Evolutionary conservation across 2,888 invertebrate genomes (phyloP).

Genomic region (Crematogaster levior): DNA sequence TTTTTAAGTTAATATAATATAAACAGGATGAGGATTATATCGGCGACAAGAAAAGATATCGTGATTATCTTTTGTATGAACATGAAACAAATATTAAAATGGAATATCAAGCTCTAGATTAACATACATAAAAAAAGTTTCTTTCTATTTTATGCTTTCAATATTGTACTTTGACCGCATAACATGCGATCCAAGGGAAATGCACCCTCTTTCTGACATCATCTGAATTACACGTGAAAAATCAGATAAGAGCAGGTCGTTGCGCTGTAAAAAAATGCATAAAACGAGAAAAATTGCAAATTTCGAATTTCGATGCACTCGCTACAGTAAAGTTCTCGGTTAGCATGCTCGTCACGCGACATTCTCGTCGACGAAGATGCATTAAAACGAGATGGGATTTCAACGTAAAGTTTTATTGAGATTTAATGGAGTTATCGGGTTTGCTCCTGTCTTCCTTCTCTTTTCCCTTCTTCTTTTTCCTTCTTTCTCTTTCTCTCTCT

Average conservation of each 20-base stretch:
- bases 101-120: neutral
- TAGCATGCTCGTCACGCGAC: conserved; percentile 31
- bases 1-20: neutral
- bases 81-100: neutral
- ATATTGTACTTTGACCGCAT: neutral
- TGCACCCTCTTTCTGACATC: neutral
- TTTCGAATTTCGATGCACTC: conserved; percentile 16
- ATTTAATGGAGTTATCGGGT: conserved; percentile 73
- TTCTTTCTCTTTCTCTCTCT: neutral
- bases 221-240: neutral
- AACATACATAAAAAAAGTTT: neutral
- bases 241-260: neutral
- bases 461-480: too few species aligned
- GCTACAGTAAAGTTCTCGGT: neutral
- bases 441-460: conserved; percentile 1
- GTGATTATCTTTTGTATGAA: neutral
- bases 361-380: conserved; percentile 50
- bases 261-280: neutral
- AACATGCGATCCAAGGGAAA: neutral
- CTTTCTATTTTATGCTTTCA: neutral
- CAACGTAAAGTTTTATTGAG: conserved; percentile 62
- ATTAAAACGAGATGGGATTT: conserved; percentile 53
- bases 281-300: neutral
- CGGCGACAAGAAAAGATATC: neutral
- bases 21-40: neutral